phyloP scores from a whole-genome alignment of 2,113 vertebrate genomes.

The Phasianus colchicus region DNA sequence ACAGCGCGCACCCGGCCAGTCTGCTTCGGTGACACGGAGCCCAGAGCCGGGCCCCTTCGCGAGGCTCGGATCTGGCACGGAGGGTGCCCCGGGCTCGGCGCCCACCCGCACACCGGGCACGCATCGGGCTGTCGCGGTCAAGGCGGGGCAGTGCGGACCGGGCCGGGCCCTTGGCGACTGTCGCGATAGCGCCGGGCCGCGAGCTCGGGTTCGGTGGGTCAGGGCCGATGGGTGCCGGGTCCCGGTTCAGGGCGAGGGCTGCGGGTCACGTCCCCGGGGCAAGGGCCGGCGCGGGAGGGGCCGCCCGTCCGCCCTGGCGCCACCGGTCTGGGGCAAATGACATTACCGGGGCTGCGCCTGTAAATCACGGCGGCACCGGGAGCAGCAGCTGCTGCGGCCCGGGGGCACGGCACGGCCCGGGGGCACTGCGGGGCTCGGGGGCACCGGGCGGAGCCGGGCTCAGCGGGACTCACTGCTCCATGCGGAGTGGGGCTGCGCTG shows the following conservation, averaged over 20 bases:
- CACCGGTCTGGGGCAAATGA: constrained; percentile 66
- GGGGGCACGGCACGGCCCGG: not conserved
- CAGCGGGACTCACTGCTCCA: not conserved
- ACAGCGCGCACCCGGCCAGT: not conserved
- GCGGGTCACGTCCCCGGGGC: constrained; percentile 1
- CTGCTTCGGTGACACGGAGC: not conserved
- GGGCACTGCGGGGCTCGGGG: not conserved
- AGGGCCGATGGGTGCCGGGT: not conserved
- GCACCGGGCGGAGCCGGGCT: not conserved
- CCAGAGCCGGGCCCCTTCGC: not conserved
- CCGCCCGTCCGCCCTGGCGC: constrained; percentile 32
- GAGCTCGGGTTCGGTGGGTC: no score
- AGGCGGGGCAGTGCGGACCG: not conserved
- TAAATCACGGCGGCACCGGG: constrained; percentile 52
- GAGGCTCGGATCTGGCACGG: not conserved
- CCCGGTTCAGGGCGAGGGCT: not conserved
- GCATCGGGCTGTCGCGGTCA: not conserved
- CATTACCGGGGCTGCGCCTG: constrained; percentile 50
- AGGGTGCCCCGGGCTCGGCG: not conserved
- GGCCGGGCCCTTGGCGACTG: not conserved
- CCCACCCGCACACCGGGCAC: not conserved
- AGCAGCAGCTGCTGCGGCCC: constrained; percentile 33
- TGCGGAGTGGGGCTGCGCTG: rapidly evolving
- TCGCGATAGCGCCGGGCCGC: not conserved
- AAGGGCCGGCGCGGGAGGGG: not conserved